Percentiles rank a stretch among this genome's conserved stretches.
These are phyloP conservation scores for Leucophenga maculata DNA, from an alignment of 2,888 invertebrate genomes.

Conservation along the genomic window DNA sequence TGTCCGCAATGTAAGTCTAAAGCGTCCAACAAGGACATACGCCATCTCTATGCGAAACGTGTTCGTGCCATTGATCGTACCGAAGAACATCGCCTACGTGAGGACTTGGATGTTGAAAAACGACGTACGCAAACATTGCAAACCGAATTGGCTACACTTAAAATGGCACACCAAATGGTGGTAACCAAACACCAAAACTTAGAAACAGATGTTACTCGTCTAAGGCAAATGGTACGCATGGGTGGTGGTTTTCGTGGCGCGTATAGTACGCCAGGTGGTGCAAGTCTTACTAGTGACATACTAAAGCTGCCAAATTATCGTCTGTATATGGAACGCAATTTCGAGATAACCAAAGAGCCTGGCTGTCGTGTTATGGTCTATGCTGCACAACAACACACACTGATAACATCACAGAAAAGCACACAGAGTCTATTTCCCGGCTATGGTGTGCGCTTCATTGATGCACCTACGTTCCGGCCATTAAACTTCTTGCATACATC, in stretches of 20 bases:
- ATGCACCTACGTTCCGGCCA: slow-evolving; percentile 76
- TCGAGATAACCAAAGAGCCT: slow-evolving; percentile 80
- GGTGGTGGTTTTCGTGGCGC: slow-evolving; percentile 38
- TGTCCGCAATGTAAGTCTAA: slow-evolving; percentile 93
- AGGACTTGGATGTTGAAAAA: slow-evolving; percentile 76
- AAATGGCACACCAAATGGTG: slow-evolving; percentile 56
- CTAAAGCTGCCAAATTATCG: slow-evolving; percentile 48
- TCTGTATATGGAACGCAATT: slow-evolving; percentile 76
- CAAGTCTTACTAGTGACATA: background rate
- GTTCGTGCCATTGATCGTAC: slow-evolving; percentile 84
- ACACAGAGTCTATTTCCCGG: slow-evolving; percentile 81
- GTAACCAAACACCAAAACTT: slow-evolving; percentile 50
- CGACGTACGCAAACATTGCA: slow-evolving; percentile 76
- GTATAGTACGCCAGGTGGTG: slow-evolving; percentile 17
- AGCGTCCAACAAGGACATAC: slow-evolving; percentile 79
- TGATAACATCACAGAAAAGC: slow-evolving; percentile 85
- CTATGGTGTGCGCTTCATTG: slow-evolving; percentile 85
- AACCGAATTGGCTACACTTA: slow-evolving; percentile 76
- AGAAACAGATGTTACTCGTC: slow-evolving; percentile 59
- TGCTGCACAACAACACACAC: slow-evolving; percentile 76
- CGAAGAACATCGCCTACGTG: slow-evolving; percentile 80
- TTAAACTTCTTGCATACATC: slow-evolving; percentile 83
- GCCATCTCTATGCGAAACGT: slow-evolving; percentile 85
- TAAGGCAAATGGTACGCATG: slow-evolving; percentile 51
- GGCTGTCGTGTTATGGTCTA: slow-evolving; percentile 87